phyloP scores from a whole-genome alignment of 2,888 invertebrate species.

The Palloptera scutellata region DNA sequence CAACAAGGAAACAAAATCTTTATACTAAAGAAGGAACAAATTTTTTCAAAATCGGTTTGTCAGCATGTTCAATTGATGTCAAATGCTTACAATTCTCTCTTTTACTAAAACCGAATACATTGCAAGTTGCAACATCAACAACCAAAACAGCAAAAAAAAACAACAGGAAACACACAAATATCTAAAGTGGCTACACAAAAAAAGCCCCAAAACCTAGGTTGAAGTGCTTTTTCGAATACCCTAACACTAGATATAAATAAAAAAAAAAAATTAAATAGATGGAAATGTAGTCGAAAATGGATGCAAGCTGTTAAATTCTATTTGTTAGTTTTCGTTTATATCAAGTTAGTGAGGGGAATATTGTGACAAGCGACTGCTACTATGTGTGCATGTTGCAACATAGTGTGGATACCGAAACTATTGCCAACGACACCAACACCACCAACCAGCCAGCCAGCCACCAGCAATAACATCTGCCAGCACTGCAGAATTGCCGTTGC shows the following conservation, averaged over 20 bases:
- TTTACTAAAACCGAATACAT: background rate
- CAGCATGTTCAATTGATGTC: conserved; percentile 19
- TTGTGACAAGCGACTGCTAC: too few relatives aligned
- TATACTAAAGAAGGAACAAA: background rate
- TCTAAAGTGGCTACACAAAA: background rate
- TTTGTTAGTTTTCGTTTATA: too few relatives aligned
- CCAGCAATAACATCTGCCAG: too few relatives aligned
- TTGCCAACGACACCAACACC: too few relatives aligned
- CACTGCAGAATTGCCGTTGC: background rate
- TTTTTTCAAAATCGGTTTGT: conserved; percentile 15
- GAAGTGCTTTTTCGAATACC: background rate
- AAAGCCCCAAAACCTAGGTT: background rate
- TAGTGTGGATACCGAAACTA: too few relatives aligned
- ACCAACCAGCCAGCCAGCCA: too few relatives aligned
- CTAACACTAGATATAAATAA: background rate
- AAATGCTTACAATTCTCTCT: conserved; percentile 8
- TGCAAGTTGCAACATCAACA: background rate
- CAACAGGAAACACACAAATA: background rate
- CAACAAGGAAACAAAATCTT: background rate
- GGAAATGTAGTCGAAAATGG: too few relatives aligned
- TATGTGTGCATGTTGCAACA: too few relatives aligned
- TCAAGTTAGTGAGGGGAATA: too few relatives aligned
- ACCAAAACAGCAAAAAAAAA: background rate
- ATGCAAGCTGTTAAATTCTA: too few relatives aligned
- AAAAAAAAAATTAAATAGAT: background rate